These are phyloP conservation scores for Mystacides longicornis DNA, from an alignment of 2,888 invertebrate genomes.

Conservation along the genomic window DNA sequence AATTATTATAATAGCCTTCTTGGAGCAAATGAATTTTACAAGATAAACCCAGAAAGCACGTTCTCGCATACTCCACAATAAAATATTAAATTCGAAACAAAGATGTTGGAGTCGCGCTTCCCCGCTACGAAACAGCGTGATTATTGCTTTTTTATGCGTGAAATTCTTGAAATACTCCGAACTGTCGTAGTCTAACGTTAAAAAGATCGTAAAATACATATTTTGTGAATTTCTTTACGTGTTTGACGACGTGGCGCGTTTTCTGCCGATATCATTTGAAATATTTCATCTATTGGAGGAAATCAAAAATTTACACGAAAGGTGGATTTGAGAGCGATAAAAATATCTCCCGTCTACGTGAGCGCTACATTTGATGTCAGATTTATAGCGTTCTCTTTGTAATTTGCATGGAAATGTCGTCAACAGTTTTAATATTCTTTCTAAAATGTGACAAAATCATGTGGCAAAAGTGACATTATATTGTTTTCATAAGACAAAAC, in stretches of 20 bases:
- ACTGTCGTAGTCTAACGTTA: background rate
- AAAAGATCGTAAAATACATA: background rate
- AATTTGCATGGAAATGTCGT: no score
- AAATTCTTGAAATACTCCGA: background rate
- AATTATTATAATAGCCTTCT: background rate
- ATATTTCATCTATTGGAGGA: slow-evolving; percentile 1
- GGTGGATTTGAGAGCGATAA: background rate
- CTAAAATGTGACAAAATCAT: no score
- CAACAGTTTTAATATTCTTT: no score
- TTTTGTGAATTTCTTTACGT: background rate
- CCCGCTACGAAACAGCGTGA: background rate
- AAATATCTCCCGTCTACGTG: background rate
- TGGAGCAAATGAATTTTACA: background rate
- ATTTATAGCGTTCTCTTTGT: no score
- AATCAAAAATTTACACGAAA: background rate
- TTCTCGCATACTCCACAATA: background rate
- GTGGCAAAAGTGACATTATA: no score
- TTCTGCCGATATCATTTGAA: background rate
- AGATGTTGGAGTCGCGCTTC: background rate
- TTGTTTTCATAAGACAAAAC: no score
- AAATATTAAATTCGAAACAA: background rate
- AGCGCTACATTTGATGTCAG: no score
- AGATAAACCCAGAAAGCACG: background rate
- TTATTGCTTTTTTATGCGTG: slow-evolving; percentile 1
- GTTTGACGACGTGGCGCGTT: background rate